phyloP scores from a whole-genome alignment of 1,140 invertebrate genomes.

The Melanaphis sacchari region DNA sequence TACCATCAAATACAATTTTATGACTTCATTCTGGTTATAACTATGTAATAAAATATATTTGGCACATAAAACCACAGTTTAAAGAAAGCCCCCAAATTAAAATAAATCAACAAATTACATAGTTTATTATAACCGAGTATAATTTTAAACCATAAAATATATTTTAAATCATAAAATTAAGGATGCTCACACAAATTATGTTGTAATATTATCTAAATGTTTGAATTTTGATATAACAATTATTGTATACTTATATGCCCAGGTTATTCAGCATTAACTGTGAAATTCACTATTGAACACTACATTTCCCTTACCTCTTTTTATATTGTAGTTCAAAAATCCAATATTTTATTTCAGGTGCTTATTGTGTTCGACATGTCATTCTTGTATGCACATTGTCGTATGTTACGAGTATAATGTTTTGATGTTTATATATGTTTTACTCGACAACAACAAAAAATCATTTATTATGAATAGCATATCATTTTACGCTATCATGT shows the following conservation, averaged over 20 bases:
- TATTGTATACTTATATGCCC: not conserved
- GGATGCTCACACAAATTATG: not conserved
- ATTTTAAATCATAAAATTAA: not conserved
- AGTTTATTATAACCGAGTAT: not conserved
- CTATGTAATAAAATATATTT: conserved; percentile 26
- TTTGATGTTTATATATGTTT: not conserved
- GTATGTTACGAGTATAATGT: not conserved
- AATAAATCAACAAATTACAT: conserved; percentile 27
- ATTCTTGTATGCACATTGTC: not conserved
- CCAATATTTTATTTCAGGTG: too few relatives aligned
- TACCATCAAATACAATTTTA: conserved; percentile 30
- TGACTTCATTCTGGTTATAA: conserved; percentile 17
- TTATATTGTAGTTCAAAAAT: too few relatives aligned
- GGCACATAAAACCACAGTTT: not conserved
- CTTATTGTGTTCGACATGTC: not conserved
- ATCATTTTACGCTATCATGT: not conserved
- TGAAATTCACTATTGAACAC: not conserved
- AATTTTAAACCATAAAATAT: conserved; percentile 24
- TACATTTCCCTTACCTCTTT: not conserved
- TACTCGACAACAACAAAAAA: not conserved
- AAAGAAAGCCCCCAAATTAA: conserved; percentile 8
- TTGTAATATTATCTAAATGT: not conserved
- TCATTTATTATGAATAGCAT: not conserved
- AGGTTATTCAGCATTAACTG: not conserved
- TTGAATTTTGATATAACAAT: not conserved